These are phyloP conservation scores for Seriola aureovittata DNA, from an alignment of 2,113 vertebrate species.

Conservation along the genomic window DNA sequence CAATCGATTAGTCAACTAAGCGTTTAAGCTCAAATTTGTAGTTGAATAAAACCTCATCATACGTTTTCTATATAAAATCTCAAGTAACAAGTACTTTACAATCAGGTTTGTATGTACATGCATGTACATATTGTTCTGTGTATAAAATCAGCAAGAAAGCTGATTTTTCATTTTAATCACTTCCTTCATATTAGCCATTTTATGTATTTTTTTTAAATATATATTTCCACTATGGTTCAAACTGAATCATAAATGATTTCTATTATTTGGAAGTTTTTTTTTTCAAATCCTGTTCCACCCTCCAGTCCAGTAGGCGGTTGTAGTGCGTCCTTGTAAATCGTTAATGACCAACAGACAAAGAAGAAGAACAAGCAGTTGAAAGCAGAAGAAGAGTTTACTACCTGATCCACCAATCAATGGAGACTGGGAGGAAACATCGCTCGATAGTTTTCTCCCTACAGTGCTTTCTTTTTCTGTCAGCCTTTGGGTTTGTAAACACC, in stretches of 20 bases:
- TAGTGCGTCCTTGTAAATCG: background rate
- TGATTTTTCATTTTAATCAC: too few relatives aligned
- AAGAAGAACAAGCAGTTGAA: background rate
- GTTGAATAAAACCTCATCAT: too few relatives aligned
- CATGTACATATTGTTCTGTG: too few relatives aligned
- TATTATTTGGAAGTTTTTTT: background rate
- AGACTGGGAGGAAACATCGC: slow-evolving; percentile 13
- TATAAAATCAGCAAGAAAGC: too few relatives aligned
- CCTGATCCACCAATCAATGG: slow-evolving; percentile 30
- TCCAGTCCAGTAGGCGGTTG: background rate
- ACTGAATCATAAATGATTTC: background rate
- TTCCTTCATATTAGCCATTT: too few relatives aligned
- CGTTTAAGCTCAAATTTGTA: too few relatives aligned
- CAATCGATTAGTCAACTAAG: too few relatives aligned
- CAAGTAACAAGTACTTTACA: too few relatives aligned
- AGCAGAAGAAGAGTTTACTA: background rate
- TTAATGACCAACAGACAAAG: background rate
- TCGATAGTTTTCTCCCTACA: background rate
- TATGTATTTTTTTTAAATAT: too few relatives aligned
- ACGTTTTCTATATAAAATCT: too few relatives aligned
- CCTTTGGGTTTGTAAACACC: rapidly evolving
- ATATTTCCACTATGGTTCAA: too few relatives aligned
- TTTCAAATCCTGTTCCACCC: background rate
- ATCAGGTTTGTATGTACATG: too few relatives aligned
- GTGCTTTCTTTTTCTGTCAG: background rate